Evolutionary conservation across 2,797 vertebrate species (phyloP), one percentile per base, ranked within the genome.

Genomic region (Leptoclinus maculatus): DNA sequence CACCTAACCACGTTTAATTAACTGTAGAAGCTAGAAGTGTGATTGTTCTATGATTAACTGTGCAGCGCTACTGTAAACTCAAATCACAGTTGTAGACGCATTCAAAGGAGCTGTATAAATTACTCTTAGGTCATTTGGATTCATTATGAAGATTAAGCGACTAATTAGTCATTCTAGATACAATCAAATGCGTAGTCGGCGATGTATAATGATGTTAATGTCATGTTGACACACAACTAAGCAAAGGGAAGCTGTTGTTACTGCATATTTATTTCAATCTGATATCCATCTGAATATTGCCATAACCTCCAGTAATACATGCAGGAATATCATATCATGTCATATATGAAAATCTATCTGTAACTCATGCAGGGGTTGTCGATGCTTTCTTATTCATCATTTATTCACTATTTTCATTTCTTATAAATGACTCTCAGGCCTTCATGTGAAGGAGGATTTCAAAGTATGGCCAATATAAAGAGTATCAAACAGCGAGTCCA

Each of bases 1-100:
- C 60, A 79, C 69, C 83, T 80, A 71, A 75, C 57, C 34, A 66
- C 57, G 71, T 88, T 79, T 76, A 76, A 80, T 83, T 32, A 73
- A 69, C 47, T 56, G 68, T 68, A 59, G 32, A 65, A 38, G 51
- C 43, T 63, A 32, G 39, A 82, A 25, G 57, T 78, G 53, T 71
- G 58, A 67, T 78, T 47, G 74, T 76, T 39, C 53, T 66, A 5
- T 59, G 47, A 75, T 67, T 71, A 74, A 75, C 62, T 63, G 29
- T 70, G 47, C 60, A 36, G 56, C 19, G 29, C 34, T 23, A 29
- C 43, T 72, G 68, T 66, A 51, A 70, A 60, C 43, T 10, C 56
- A 69, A 79, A 38, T 83, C 32, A 58, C 58, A 38, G 43, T 34
- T 63, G 19, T 59, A 53, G 45, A 57, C 12, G 7, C 54, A 39